phyloP scores from a whole-genome alignment of 2,888 invertebrate species.

The Xestia c-nigrum region DNA sequence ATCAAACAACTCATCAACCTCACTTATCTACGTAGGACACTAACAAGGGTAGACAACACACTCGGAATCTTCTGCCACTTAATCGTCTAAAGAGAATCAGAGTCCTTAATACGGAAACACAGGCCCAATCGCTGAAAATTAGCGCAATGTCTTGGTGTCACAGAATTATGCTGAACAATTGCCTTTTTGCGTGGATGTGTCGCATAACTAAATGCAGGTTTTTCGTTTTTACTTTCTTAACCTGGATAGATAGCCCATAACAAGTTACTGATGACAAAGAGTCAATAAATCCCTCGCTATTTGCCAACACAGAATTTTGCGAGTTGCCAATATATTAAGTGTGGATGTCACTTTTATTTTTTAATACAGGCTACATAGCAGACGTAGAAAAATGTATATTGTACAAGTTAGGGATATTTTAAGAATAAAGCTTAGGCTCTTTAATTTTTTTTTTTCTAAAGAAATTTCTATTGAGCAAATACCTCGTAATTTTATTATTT shows the following conservation, averaged over 20 bases:
- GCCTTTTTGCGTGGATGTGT: too few species aligned
- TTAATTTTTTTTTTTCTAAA: background rate
- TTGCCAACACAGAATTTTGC: background rate
- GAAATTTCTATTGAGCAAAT: background rate
- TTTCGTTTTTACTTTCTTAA: background rate
- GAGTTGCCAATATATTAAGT: background rate
- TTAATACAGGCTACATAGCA: background rate
- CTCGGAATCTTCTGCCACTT: slow-evolving; percentile 47
- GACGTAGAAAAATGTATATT: background rate
- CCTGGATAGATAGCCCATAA: background rate
- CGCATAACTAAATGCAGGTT: too few species aligned
- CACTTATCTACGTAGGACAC: background rate
- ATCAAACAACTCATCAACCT: background rate
- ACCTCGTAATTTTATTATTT: background rate
- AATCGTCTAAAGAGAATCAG: background rate
- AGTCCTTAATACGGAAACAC: background rate
- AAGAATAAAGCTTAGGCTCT: background rate
- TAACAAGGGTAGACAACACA: slow-evolving; percentile 9
- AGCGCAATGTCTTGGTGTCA: background rate
- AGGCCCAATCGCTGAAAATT: background rate
- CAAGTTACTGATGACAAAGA: background rate
- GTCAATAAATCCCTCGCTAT: background rate
- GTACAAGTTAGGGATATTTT: background rate
- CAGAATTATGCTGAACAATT: background rate
- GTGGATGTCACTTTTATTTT: background rate